A percentile compares a stretch with the other conserved stretches of the same genome.
phyloP scores from a whole-genome alignment of 2,797 vertebrate species.

The Petrocephalus sullivani region DNA sequence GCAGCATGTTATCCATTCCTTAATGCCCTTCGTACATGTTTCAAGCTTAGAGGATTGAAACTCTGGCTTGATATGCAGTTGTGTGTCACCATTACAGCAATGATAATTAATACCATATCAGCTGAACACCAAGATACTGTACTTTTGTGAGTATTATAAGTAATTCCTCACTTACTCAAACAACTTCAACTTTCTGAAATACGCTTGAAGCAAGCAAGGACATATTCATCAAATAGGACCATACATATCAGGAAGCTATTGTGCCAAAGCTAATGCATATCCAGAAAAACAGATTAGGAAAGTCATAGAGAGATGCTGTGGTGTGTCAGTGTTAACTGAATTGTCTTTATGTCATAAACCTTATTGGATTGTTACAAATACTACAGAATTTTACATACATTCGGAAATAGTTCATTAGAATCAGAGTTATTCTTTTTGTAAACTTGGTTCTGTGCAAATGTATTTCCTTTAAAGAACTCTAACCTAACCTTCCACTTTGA shows the following conservation, averaged over 20 bases:
- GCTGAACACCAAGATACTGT: not conserved
- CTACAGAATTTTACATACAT: not conserved
- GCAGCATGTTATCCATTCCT: not conserved
- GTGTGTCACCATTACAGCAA: not conserved
- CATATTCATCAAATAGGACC: not conserved
- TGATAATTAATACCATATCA: not conserved
- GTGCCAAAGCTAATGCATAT: not conserved
- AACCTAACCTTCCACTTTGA: no score
- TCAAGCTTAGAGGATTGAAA: constrained; percentile 1
- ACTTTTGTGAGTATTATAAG: not conserved
- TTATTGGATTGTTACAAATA: not conserved
- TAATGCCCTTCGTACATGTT: not conserved
- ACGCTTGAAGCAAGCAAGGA: not conserved
- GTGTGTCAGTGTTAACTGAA: not conserved
- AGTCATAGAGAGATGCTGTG: not conserved
- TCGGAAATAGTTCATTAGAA: not conserved
- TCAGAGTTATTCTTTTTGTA: not conserved
- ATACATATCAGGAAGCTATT: not conserved
- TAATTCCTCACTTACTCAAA: not conserved
- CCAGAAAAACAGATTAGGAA: not conserved
- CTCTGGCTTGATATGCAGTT: not conserved
- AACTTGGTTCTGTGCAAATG: no score
- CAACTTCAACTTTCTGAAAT: not conserved
- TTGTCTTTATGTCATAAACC: not conserved
- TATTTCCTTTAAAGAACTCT: no score